Percentiles rank a stretch among this genome's conserved stretches.
Evolutionary conservation across 2,797 vertebrate species (phyloP).

Genomic region (Arctocebus calabarensis): DNA sequence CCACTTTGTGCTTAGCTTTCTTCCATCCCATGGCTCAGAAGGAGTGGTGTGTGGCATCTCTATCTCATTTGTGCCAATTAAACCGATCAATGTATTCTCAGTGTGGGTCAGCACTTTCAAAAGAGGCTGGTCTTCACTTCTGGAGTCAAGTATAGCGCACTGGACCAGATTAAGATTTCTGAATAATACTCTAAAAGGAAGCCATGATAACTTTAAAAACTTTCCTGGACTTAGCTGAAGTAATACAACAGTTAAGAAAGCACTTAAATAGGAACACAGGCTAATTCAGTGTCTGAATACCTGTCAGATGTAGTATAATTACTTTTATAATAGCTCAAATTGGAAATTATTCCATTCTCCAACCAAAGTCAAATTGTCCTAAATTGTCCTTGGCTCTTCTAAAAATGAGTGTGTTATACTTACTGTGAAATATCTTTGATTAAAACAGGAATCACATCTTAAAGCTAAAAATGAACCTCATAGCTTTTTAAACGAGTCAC

Average conservation of each 20-base stretch:
- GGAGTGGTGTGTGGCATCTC: accelerated
- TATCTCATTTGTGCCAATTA: background rate
- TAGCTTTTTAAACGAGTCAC: slow-evolving; percentile 20
- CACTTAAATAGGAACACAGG: background rate
- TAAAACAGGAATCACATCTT: background rate
- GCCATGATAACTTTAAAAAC: background rate
- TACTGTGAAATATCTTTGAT: background rate
- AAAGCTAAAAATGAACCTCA: background rate
- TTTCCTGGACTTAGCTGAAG: background rate
- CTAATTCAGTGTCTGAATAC: background rate
- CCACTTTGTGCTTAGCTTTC: background rate
- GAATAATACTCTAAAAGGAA: slow-evolving; percentile 31
- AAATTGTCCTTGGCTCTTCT: background rate
- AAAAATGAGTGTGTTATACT: background rate
- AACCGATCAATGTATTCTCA: background rate
- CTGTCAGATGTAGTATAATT: background rate
- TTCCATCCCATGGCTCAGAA: background rate
- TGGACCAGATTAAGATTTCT: background rate
- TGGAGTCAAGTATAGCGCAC: background rate
- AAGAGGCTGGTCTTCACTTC: background rate
- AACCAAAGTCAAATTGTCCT: background rate
- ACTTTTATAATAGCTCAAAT: background rate
- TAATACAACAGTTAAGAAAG: background rate
- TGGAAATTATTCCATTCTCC: background rate
- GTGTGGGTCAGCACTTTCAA: background rate